Base-by-base conservation (phyloP, 2,113 vertebrate genomes). In the Ailurus styani region DNA sequence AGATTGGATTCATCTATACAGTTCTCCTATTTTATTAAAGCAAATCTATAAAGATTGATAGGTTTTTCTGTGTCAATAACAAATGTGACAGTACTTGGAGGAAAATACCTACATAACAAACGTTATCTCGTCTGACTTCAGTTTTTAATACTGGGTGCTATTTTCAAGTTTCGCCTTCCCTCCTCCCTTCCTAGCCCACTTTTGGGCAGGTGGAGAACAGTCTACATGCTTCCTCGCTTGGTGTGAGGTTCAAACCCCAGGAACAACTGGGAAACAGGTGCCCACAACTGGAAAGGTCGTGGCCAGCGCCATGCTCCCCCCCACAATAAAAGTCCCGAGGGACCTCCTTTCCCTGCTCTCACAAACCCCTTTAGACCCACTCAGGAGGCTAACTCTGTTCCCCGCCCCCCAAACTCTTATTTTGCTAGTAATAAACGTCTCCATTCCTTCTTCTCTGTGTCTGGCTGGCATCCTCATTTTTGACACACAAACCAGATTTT, bases 11-110 rank as follows among this genome's bases (percentile, higher is more conserved):
- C 47, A 91, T 83, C 57, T 68, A 34, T 40, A 45, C 7, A 45
- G 27, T 81, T 86, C 68, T 87, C 70, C 37, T 60, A 62, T 88
- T 91, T 92, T 87, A 96, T 70, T 96, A 83, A 62, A 78, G 25
- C 29, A 84, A 70, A 84, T 60, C 72, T 40, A 47, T 54, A 84
- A 91, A 78, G 60, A 97, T 50, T 47, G 68, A 54, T 96, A 37
- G 34, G 83, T 45, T 93, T 34, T 55, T 12, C 29, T 47, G 18
- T 37, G 45, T 79, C 62, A 87, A 91, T 94, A 91, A 75, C 82
- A 91, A 77, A 94, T 91, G 7, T 60, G 66, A 62, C 42, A 68
- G 7, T 52, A 5, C 50, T 54, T 87, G 23, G 34, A 94, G 42
- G 40, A 82, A 95, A 93, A 57, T 12, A 91, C 47, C 55, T 47